Base-by-base conservation (phyloP, 1,140 invertebrate genomes). In the Globodera rostochiensis region DNA sequence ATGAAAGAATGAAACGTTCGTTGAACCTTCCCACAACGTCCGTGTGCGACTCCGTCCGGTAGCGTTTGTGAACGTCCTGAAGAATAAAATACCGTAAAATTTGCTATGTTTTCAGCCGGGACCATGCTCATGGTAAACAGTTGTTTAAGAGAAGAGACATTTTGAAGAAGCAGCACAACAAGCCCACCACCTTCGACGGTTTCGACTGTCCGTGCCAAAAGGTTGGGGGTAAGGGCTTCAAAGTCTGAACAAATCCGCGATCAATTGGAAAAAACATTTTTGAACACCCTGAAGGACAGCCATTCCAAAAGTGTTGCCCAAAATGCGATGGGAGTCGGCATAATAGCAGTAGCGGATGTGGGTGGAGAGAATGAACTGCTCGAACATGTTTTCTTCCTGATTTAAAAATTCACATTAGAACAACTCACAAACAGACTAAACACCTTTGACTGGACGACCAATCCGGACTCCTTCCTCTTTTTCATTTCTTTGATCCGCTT, bases 281-380 rank as follows among this genome's bases (percentile, higher is more conserved):
- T 85, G 82, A 45, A 5, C 47, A 77, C 94, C 94, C 92, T 98
- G 96, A 80, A 98, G 91, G 80, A 99, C 93, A 91, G 96, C 96
- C 92, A 98, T 97, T 79, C 96, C 96, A 92, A 94, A 99, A 1
- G 97, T 99, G 84, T 97, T 96, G 77, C 98, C 98, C 2, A 99
- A 92, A 90, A 99, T 98, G 88, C 96, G 96, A 90, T 98, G 96
- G 9, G 97, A 98, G 91, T 99, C 97, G 4, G 94, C 89, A 90
- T 99, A 99, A 91, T 98, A 99, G 90, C 96, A 95, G 86, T 97
- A 99, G 80, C 97, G 93, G 87, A 99, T 98, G 83, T 96, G 94
- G 2, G 97, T 98, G 3, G 97, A 95, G 0, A 96, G 94, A 76
- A 98, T 92, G 91, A 99, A 99, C 25, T 96, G 91, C 91, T 99